These are phyloP conservation scores for Malacoctenus gilli DNA, from an alignment of 2,797 vertebrate species.

Conservation along the genomic window DNA sequence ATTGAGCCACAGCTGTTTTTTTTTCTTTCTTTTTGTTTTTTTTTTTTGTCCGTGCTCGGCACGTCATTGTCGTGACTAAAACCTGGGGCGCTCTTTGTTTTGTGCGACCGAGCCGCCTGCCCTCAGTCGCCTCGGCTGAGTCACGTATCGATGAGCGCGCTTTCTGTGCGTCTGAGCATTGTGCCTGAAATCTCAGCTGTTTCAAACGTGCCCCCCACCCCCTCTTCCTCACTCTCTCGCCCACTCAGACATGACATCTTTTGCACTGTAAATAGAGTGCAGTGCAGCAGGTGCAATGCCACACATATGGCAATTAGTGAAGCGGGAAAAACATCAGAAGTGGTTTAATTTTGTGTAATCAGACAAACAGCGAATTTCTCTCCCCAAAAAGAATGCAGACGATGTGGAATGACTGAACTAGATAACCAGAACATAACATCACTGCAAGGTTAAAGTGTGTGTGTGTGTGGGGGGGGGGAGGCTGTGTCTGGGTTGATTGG, in stretches of 20 bases:
- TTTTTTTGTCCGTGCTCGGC: slow-evolving; percentile 12
- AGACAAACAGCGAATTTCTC: slow-evolving; percentile 34
- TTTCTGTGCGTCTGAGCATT: slow-evolving; percentile 12
- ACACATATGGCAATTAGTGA: slow-evolving; percentile 41
- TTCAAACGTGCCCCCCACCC: background rate
- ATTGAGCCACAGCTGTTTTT: slow-evolving; percentile 34
- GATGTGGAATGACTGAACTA: slow-evolving; percentile 29
- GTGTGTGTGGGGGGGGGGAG: slow-evolving; percentile 1
- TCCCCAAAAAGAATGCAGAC: slow-evolving; percentile 4
- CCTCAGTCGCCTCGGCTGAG: background rate
- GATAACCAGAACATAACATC: slow-evolving; percentile 42
- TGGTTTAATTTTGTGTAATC: slow-evolving; percentile 43
- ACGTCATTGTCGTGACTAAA: slow-evolving; percentile 20
- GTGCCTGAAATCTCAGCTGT: background rate
- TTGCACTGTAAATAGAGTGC: slow-evolving; percentile 3
- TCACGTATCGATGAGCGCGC: background rate
- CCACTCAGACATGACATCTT: background rate
- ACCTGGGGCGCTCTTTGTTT: slow-evolving; percentile 4
- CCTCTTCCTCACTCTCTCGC: too few species aligned
- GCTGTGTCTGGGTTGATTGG: slow-evolving; percentile 31
- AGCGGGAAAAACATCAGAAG: slow-evolving; percentile 42
- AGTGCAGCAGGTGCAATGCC: slow-evolving; percentile 33
- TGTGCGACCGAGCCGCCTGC: too few species aligned
- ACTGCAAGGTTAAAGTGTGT: too few species aligned
- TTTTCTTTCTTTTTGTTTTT: background rate